Evolutionary conservation across 2,113 vertebrate genomes (phyloP).

Genomic region (Cepphus grylle): DNA sequence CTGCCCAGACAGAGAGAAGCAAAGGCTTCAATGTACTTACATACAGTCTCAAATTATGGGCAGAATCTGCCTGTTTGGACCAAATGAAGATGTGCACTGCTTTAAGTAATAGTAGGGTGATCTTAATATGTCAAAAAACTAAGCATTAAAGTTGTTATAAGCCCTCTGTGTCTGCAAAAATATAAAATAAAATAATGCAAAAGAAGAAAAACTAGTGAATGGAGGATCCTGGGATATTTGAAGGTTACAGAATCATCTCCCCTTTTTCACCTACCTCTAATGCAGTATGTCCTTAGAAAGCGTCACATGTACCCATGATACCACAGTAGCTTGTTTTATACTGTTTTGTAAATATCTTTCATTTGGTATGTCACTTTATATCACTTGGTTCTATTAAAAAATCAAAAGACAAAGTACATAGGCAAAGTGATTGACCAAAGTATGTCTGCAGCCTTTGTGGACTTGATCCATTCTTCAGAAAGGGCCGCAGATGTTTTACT

Average conservation of each 20-base stretch:
- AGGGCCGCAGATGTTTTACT: constrained; percentile 76
- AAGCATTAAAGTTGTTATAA: constrained; percentile 49
- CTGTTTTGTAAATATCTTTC: constrained; percentile 74
- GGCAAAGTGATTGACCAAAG: constrained; percentile 78
- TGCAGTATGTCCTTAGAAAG: constrained; percentile 71
- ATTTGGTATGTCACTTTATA: constrained; percentile 78
- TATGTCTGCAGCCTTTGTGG: constrained; percentile 71
- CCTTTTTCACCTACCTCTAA: constrained; percentile 81
- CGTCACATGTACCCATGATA: constrained; percentile 47
- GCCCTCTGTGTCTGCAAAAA: constrained; percentile 63
- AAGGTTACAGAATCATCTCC: constrained; percentile 71
- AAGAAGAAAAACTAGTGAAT: constrained; percentile 62
- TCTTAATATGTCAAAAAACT: constrained; percentile 35
- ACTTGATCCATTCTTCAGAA: constrained; percentile 59
- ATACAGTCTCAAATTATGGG: constrained; percentile 66
- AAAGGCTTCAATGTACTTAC: constrained; percentile 21
- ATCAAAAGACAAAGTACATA: constrained; percentile 50
- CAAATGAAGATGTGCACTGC: constrained; percentile 71
- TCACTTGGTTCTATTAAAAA: constrained; percentile 71
- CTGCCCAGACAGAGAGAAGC: constrained; percentile 45
- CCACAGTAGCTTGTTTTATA: constrained; percentile 74
- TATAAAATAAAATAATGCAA: constrained; percentile 48
- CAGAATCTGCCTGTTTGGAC: constrained; percentile 75
- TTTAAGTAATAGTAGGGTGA: constrained; percentile 54
- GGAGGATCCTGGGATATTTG: constrained; percentile 70